phyloP scores from a whole-genome alignment of 2,888 invertebrate species.

The Monopis laevigella region DNA sequence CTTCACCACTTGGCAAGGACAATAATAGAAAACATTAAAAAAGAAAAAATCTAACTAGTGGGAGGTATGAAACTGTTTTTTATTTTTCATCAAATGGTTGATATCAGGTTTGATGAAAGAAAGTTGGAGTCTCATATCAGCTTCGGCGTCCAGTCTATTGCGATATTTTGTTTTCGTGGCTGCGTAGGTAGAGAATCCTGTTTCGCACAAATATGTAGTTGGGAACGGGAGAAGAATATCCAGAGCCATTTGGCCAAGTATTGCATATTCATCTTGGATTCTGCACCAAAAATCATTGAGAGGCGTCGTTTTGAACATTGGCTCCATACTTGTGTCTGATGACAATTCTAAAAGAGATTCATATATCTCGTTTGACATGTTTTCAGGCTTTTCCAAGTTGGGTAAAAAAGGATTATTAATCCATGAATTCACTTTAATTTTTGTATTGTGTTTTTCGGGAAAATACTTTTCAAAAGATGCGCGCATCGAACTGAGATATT shows the following conservation, averaged over 20 bases:
- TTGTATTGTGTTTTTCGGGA: constrained; percentile 25
- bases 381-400: constrained; percentile 25
- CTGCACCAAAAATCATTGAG: constrained; percentile 27
- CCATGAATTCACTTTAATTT: constrained; percentile 25
- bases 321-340: constrained; percentile 26
- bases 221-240: constrained; percentile 20
- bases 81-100: constrained; percentile 23
- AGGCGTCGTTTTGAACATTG: constrained; percentile 26
- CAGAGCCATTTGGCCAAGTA: constrained; percentile 23
- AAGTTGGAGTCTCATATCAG: constrained; percentile 24
- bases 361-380: constrained; percentile 24
- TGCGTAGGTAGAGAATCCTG: constrained; percentile 23
- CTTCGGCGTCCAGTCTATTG: constrained; percentile 25
- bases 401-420: constrained; percentile 25
- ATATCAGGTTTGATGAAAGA: constrained; percentile 24
- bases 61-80: constrained; percentile 22
- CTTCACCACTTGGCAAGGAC: constrained; percentile 19
- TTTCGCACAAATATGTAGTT: constrained; percentile 24
- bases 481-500: constrained; percentile 20
- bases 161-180: constrained; percentile 24
- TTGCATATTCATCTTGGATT: constrained; percentile 25
- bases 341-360: constrained; percentile 21
- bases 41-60: too few relatives aligned
- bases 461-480: constrained; percentile 25
- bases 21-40: constrained; percentile 17